These are phyloP conservation scores for Ptiloglossa arizonensis DNA, from an alignment of 1,140 invertebrate genomes.

Conservation along the genomic window DNA sequence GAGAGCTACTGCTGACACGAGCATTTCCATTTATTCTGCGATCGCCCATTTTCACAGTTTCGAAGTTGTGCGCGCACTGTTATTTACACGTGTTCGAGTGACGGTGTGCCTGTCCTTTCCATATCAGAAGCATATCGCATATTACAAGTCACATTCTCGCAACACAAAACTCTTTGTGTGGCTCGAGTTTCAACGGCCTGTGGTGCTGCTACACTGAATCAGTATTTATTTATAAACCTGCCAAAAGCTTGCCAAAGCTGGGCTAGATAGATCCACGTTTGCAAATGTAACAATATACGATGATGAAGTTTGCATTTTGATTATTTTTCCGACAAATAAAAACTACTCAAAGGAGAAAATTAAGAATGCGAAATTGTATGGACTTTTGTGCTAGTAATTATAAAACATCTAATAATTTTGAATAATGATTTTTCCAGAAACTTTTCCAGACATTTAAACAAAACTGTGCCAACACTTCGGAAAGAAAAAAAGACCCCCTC, in stretches of 20 bases:
- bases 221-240: conserved; percentile 78
- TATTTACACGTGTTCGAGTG: conserved; percentile 22
- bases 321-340: neutral
- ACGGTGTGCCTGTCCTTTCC: conserved; percentile 9
- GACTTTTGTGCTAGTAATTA: neutral
- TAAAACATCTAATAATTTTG: neutral
- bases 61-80: conserved; percentile 17
- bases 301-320: conserved; percentile 22
- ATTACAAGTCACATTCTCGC: conserved; percentile 52
- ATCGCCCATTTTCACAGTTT: conserved; percentile 69
- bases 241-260: conserved; percentile 71
- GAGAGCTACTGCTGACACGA: conserved; percentile 70
- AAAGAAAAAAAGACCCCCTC: conserved; percentile 15
- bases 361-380: neutral
- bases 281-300: conserved; percentile 38
- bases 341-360: neutral
- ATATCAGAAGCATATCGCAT: conserved; percentile 22
- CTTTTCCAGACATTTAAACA: neutral
- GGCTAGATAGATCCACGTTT: conserved; percentile 54
- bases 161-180: conserved; percentile 53
- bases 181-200: conserved; percentile 69
- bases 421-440: neutral
- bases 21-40: conserved; percentile 68
- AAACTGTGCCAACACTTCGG: conserved; percentile 23
- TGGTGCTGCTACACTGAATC: conserved; percentile 71